A percentile compares a stretch with the other conserved stretches of the same genome.
These are phyloP conservation scores for Tortrix viridana DNA, from an alignment of 2,888 invertebrate genomes.

Conservation along the genomic window DNA sequence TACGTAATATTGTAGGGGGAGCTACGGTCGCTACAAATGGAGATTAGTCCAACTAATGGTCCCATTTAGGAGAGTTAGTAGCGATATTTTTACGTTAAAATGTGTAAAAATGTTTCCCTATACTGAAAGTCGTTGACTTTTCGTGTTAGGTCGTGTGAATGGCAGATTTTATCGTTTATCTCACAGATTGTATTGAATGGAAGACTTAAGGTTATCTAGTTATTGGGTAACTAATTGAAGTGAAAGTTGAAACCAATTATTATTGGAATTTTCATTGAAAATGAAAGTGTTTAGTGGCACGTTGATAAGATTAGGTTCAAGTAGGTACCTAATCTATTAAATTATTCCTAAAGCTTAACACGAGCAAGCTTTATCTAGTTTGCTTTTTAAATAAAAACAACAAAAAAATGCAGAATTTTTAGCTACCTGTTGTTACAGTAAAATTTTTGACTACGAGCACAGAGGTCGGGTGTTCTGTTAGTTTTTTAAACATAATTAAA, in stretches of 20 bases:
- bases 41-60: conserved; percentile 74
- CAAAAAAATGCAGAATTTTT: too few relatives aligned
- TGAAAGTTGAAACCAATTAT: conserved; percentile 1
- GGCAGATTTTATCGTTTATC: conserved; percentile 16
- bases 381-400: too few relatives aligned
- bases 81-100: conserved; percentile 51
- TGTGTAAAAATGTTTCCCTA: conserved; percentile 44
- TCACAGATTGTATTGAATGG: conserved; percentile 1
- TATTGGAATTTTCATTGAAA: conserved; percentile 3
- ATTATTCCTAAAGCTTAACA: too few relatives aligned
- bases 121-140: conserved; percentile 27
- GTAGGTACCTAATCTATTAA: too few relatives aligned
- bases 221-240: conserved; percentile 17
- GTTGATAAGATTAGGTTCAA: not conserved
- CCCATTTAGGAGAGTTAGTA: conserved; percentile 62
- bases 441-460: too few relatives aligned
- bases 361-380: too few relatives aligned
- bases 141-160: conserved; percentile 39
- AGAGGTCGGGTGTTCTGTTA: too few relatives aligned
- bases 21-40: conserved; percentile 60
- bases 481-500: too few relatives aligned
- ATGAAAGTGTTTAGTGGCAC: conserved; percentile 10
- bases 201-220: conserved; percentile 11
- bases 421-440: too few relatives aligned
- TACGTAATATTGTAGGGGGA: conserved; percentile 57